phyloP scores from a whole-genome alignment of 2,888 invertebrate genomes.

The Parnassius glacialis region DNA sequence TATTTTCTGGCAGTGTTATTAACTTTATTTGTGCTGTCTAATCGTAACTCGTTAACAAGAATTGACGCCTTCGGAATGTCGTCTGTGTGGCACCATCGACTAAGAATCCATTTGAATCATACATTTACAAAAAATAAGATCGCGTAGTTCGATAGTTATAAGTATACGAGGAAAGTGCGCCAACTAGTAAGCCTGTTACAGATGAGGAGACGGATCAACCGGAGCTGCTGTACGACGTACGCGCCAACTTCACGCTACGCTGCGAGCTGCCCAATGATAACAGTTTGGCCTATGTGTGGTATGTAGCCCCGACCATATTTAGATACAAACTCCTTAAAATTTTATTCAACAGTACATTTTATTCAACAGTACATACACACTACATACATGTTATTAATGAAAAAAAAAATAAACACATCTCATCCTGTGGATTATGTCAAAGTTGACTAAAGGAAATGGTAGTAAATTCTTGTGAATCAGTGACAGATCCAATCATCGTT shows the following conservation, averaged over 20 bases:
- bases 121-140: not conserved
- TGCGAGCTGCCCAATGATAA: conserved; percentile 43
- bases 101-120: not conserved
- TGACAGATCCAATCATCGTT: too few species aligned
- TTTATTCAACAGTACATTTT: too few species aligned
- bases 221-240: conserved; percentile 45
- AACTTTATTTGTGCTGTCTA: conserved; percentile 6
- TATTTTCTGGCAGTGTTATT: conserved; percentile 13
- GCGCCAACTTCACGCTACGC: conserved; percentile 46
- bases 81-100: conserved; percentile 16
- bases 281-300: conserved; percentile 44
- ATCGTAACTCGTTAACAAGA: conserved; percentile 4
- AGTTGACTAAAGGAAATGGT: too few species aligned
- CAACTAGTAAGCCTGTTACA: conserved; percentile 5
- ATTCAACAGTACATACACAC: too few species aligned
- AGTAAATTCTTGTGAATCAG: too few species aligned
- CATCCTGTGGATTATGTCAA: too few species aligned
- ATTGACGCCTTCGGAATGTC: not conserved
- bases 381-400: too few species aligned
- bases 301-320: conserved; percentile 25
- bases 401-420: too few species aligned
- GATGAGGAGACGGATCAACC: conserved; percentile 8
- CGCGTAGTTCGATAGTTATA: too few species aligned
- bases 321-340: not conserved
- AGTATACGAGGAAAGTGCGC: not conserved